A percentile compares a stretch with the other conserved stretches of the same genome.
These are phyloP conservation scores for Virgularia gustaviana DNA, from an alignment of 92 coral and sea anemone species.

Conservation along the genomic window DNA sequence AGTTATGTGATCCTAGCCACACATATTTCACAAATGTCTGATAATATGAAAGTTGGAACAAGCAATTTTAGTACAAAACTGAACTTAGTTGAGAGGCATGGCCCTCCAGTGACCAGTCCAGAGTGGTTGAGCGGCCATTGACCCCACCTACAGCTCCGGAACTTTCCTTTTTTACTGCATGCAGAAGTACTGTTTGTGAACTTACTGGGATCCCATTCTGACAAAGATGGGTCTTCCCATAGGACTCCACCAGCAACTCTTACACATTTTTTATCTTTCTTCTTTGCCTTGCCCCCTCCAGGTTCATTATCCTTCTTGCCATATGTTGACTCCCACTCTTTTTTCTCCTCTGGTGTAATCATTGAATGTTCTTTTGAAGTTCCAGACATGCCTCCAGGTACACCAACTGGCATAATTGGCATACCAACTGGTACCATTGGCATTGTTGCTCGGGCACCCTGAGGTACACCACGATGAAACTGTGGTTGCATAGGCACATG, in stretches of 20 bases:
- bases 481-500: conserved; percentile 56
- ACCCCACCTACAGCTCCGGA: too few species aligned
- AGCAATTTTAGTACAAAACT: too few species aligned
- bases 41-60: too few species aligned
- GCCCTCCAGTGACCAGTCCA: too few species aligned
- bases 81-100: too few species aligned
- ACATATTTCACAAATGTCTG: too few species aligned
- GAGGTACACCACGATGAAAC: conserved; percentile 47
- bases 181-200: too few species aligned
- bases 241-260: conserved; percentile 91
- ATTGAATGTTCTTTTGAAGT: conserved; percentile 44
- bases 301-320: conserved; percentile 62
- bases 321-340: conserved; percentile 97
- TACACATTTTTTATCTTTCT: conserved; percentile 72
- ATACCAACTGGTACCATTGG: conserved; percentile 64
- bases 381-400: conserved; percentile 33
- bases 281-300: conserved; percentile 67
- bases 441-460: conserved; percentile 45
- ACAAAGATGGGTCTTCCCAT: conserved; percentile 85
- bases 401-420: conserved; percentile 55
- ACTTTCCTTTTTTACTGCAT: too few species aligned
- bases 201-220: conserved; percentile 92
- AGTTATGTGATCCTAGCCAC: too few species aligned
- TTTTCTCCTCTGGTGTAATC: conserved; percentile 90
- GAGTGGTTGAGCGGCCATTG: too few species aligned